phyloP scores from a whole-genome alignment of 2,888 invertebrate species.

The Monoplex corrugatus region DNA sequence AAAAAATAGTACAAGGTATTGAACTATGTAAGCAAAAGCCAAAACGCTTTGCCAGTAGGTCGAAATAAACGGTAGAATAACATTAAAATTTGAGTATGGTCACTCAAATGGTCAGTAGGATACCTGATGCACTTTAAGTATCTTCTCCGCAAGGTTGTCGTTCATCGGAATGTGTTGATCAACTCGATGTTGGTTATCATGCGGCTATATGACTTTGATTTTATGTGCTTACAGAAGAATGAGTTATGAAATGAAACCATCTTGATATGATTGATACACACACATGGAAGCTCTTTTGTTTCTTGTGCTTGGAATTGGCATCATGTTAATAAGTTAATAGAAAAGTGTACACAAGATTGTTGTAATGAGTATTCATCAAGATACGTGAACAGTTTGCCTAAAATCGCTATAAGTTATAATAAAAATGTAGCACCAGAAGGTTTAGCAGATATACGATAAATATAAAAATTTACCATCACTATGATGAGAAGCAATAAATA shows the following conservation, averaged over 20 bases:
- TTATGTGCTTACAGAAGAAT: conserved; percentile 11
- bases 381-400: not conserved
- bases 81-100: not conserved
- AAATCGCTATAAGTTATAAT: not conserved
- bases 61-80: not conserved
- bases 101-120: not conserved
- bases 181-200: conserved; percentile 7
- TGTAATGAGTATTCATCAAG: not conserved
- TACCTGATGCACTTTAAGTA: not conserved
- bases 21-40: not conserved
- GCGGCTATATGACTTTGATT: not conserved
- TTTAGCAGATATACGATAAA: not conserved
- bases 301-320: not conserved
- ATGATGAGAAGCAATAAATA: conserved; percentile 23
- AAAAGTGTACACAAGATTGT: not conserved
- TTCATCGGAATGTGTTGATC: conserved; percentile 40
- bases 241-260: conserved; percentile 30
- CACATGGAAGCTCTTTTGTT: too few species aligned
- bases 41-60: not conserved
- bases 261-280: conserved; percentile 14
- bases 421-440: not conserved
- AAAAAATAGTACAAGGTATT: too few species aligned
- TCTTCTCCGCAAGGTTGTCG: conserved; percentile 33
- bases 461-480: not conserved
- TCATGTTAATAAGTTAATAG: not conserved